Evolutionary conservation across 1,140 invertebrate genomes (phyloP).

Genomic region (Temnothorax nylanderi): DNA sequence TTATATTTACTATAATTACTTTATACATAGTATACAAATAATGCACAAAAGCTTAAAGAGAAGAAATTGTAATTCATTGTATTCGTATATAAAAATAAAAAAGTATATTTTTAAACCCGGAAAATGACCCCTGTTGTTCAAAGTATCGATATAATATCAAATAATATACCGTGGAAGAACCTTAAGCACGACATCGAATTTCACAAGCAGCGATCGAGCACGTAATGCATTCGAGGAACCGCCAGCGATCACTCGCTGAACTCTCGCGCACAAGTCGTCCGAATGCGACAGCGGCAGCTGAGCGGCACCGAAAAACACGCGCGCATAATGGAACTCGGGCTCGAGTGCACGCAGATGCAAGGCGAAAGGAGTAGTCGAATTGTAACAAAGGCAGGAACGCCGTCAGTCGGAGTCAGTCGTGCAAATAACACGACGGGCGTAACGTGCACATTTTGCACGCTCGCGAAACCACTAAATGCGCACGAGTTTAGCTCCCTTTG

Average conservation of each 20-base stretch:
- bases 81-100: not conserved
- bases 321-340: slow-evolving; percentile 37
- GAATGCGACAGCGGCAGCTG: slow-evolving; percentile 32
- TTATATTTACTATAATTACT: not conserved
- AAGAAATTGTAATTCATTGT: not conserved
- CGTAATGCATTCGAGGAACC: slow-evolving; percentile 15
- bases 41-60: not conserved
- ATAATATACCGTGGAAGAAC: not conserved
- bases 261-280: slow-evolving; percentile 9
- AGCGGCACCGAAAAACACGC: slow-evolving; percentile 37
- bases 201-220: slow-evolving; percentile 11
- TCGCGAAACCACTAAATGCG: not conserved
- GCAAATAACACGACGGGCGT: slow-evolving; percentile 1
- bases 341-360: slow-evolving; percentile 51
- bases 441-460: slow-evolving; percentile 3
- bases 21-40: not conserved
- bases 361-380: slow-evolving; percentile 55
- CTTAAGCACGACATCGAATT: not conserved
- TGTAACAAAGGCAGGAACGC: slow-evolving; percentile 50
- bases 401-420: not conserved
- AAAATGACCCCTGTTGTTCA: not conserved
- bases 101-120: not conserved
- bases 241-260: slow-evolving; percentile 31
- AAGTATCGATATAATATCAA: too few species aligned
- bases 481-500: not conserved